A percentile compares a stretch with the other conserved stretches of the same genome.
Evolutionary conservation across 2,888 invertebrate species (phyloP).

Genomic region (Protodeltote pygarga): DNA sequence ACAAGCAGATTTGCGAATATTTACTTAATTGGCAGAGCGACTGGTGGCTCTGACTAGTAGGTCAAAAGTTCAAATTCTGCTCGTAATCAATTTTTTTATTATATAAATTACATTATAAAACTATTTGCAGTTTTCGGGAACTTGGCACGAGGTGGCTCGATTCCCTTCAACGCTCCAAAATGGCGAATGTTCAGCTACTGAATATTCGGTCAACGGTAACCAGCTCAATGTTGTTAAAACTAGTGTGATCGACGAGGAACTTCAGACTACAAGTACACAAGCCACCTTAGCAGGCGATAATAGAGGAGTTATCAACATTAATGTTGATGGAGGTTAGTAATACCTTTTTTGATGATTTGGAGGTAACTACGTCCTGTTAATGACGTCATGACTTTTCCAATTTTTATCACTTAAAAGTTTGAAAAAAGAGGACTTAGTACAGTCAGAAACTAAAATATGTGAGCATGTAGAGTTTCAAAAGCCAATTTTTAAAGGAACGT

Average conservation of each 20-base stretch:
- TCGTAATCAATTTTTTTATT: too few species aligned
- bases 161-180: constrained; percentile 73
- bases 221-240: constrained; percentile 56
- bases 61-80: too few species aligned
- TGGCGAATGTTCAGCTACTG: constrained; percentile 65
- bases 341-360: not conserved
- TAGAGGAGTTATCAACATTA: constrained; percentile 62
- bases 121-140: constrained; percentile 67
- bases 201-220: constrained; percentile 43
- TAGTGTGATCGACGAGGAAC: constrained; percentile 60
- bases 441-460: too few species aligned
- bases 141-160: constrained; percentile 73
- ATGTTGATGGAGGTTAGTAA: constrained; percentile 53
- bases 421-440: too few species aligned
- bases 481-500: too few species aligned
- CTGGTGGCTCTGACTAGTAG: too few species aligned
- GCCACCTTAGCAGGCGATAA: constrained; percentile 51
- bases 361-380: not conserved
- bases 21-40: too few species aligned
- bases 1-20: too few species aligned
- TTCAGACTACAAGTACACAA: constrained; percentile 43
- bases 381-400: too few species aligned
- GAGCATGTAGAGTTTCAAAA: too few species aligned
- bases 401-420: too few species aligned
- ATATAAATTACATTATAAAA: too few species aligned